phyloP scores from a whole-genome alignment of 2,113 vertebrate species.

The Astatoreochromis straeleni region DNA sequence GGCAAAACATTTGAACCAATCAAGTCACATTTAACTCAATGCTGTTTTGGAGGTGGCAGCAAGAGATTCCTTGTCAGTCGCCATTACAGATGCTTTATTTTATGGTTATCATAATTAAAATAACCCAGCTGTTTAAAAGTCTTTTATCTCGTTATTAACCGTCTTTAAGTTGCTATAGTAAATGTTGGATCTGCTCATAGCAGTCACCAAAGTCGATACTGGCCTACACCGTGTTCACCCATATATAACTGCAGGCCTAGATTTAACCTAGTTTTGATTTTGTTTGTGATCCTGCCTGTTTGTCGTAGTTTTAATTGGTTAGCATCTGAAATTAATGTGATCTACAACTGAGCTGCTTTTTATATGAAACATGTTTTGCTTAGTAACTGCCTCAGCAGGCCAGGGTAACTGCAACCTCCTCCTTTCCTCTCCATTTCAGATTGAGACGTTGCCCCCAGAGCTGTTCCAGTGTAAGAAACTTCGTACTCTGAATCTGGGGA shows the following conservation, averaged over 20 bases:
- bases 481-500: constrained; percentile 89
- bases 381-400: neutral
- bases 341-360: neutral
- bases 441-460: constrained; percentile 88
- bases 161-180: neutral
- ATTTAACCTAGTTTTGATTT: neutral
- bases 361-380: neutral
- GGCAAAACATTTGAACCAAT: neutral
- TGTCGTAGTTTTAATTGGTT: neutral
- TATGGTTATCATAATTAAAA: neutral
- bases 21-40: neutral
- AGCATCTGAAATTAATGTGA: neutral
- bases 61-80: neutral
- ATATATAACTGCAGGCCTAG: neutral
- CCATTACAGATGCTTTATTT: neutral
- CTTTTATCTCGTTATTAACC: neutral
- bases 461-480: constrained; percentile 97
- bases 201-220: neutral
- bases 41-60: neutral
- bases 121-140: neutral
- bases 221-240: neutral
- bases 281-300: neutral
- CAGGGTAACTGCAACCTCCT: neutral
- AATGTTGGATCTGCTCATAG: neutral
- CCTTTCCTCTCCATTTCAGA: constrained; percentile 63